Evolutionary conservation across 2,113 vertebrate species (phyloP), one percentile per base, ranked within the genome.

Genomic region (Laticauda laticaudata): DNA sequence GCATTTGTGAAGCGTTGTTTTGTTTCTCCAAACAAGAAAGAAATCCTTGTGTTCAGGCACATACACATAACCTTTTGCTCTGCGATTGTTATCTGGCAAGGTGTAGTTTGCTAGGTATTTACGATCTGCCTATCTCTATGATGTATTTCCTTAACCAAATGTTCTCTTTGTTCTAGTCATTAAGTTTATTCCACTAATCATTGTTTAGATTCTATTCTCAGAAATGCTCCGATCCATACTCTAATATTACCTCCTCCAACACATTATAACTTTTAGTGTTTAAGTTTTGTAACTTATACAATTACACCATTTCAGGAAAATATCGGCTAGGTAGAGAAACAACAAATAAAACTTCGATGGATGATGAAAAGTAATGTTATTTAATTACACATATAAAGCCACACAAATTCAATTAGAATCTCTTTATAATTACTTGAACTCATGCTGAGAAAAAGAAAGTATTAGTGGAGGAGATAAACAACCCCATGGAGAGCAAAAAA

Each of bases 351-450:
- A 3, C 1, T 86, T 91, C 81, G 61, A 87, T 0, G 3, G 59
- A 92, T 93, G 5, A 89, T 4, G 90, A 93, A 94, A 81, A 20
- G 39, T 21, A 64, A 9, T 15, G 0, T 57, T 61, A 94, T 93
- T 92, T 92, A 34, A 92, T 51, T 93, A 61, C 61, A 92, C 86
- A 14, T 51, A 91, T 91, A 95, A 92, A 61, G 93, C 23, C 87
- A 53, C 21, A 0, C 59, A 89, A 92, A 18, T 9, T n/a, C 29
- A 39, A 0, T 87, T 75, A 92, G 45, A 93, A 88, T 90, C 54
- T 90, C 2, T 81, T 95, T 86, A 51, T 90, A 94, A 91, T 5
- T 11, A 89, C 48, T 15, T 91, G 92, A 93, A 12, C 0, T 93
- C 29, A 1, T 75, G 86, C 54, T 92, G 64, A 20, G 9, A 93